Evolutionary conservation across 2,797 vertebrate species (phyloP).

Genomic region (Smutsia temminckii): DNA sequence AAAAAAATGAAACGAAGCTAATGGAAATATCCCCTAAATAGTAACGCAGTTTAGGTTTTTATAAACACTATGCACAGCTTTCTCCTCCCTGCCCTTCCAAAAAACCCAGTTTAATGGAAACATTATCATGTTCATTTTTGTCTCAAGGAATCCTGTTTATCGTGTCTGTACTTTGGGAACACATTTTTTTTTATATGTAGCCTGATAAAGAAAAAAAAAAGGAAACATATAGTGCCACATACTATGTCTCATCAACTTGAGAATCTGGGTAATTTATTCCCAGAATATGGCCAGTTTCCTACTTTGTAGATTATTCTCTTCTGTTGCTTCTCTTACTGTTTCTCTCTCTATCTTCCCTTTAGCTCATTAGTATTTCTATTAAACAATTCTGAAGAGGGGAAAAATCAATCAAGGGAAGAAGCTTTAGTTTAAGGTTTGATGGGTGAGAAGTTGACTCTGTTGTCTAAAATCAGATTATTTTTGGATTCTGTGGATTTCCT

Average conservation of each 20-base stretch:
- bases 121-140: background rate
- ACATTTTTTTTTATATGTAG: background rate
- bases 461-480: conserved; percentile 58
- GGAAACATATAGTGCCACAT: background rate
- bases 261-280: background rate
- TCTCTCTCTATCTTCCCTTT: background rate
- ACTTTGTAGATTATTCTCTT: background rate
- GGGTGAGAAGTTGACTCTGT: conserved; percentile 38
- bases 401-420: conserved; percentile 65
- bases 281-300: background rate
- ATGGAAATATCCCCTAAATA: background rate
- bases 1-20: background rate
- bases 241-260: background rate
- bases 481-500: conserved; percentile 60
- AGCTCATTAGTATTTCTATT: conserved; percentile 70
- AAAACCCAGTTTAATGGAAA: background rate
- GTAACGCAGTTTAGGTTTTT: background rate
- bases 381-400: conserved; percentile 50
- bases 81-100: background rate
- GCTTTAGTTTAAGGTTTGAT: conserved; percentile 60
- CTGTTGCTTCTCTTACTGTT: conserved; percentile 22
- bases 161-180: background rate
- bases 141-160: background rate
- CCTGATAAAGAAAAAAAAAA: background rate
- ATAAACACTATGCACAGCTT: background rate